Conservation (phyloP, 2,888 invertebrate genomes). For the Sarcophaga variegata region DNA sequence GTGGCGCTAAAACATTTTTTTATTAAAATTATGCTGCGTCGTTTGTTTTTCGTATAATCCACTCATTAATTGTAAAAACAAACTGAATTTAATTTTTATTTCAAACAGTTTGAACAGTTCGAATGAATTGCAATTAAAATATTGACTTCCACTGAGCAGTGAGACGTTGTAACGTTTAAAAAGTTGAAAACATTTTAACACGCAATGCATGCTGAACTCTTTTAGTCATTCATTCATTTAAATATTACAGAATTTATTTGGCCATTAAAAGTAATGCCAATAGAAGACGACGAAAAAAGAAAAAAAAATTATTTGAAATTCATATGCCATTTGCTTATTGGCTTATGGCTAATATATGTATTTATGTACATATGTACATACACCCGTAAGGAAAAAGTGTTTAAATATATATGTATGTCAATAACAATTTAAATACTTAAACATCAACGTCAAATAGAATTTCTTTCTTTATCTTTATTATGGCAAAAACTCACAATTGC, state of each 20-base stretch:
- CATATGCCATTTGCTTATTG: not conserved
- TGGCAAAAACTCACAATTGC: not conserved
- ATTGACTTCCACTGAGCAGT: no score
- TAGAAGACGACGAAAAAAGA: no score
- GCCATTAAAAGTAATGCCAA: no score
- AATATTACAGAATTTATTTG: no score
- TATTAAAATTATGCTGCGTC: not conserved
- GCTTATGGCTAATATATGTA: slow-evolving; percentile 42
- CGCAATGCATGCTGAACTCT: not conserved
- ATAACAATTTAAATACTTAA: slow-evolving; percentile 63
- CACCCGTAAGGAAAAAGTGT: no score
- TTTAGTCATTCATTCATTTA: no score
- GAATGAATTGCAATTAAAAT: no score
- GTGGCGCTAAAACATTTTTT: slow-evolving; percentile 48
- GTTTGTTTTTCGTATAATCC: not conserved
- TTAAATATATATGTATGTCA: slow-evolving; percentile 61
- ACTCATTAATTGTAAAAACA: slow-evolving; percentile 6
- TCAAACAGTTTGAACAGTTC: not conserved
- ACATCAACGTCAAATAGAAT: slow-evolving; percentile 50
- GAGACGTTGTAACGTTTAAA: no score
- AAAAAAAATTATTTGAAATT: slow-evolving; percentile 37
- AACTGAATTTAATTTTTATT: slow-evolving; percentile 7
- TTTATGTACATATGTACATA: slow-evolving; percentile 46
- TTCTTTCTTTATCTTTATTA: slow-evolving; percentile 17
- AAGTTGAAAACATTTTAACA: slow-evolving; percentile 8